Conservation (phyloP, 2,888 invertebrate species). For the Drosophila imparisetae region DNA sequence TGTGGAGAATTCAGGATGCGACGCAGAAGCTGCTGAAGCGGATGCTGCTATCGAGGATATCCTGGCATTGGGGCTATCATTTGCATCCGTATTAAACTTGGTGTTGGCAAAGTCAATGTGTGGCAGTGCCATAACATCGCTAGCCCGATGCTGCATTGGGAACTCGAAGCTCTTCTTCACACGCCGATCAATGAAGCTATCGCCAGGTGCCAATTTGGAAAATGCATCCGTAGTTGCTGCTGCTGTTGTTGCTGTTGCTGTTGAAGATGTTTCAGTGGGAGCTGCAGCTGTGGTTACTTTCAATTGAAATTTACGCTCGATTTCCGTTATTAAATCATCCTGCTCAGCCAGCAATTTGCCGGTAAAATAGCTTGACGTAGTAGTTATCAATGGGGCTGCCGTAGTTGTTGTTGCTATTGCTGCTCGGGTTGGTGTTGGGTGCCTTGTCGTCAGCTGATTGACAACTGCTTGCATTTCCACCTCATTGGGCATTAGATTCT, state of each 20-base stretch:
- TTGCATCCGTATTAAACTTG: conserved; percentile 82
- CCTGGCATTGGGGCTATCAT: conserved; percentile 17
- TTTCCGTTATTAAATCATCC: conserved; percentile 84
- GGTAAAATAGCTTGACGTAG: conserved; percentile 77
- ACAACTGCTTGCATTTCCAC: conserved; percentile 51
- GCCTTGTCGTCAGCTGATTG: conserved; percentile 12
- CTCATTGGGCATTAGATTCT: conserved; percentile 78
- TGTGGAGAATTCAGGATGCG: conserved; percentile 84
- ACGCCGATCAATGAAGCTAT: conserved; percentile 83
- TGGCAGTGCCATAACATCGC: conserved; percentile 76
- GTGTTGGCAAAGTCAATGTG: conserved; percentile 84
- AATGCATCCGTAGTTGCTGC: background rate
- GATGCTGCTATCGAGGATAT: conserved; percentile 4
- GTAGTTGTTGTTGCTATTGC: conserved; percentile 22
- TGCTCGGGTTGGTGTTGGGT: background rate
- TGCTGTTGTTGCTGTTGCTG: conserved; percentile 58
- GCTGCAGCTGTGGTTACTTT: conserved; percentile 68
- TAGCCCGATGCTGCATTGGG: conserved; percentile 81
- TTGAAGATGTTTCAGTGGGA: conserved; percentile 37
- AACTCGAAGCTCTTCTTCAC: conserved; percentile 84
- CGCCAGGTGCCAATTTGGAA: conserved; percentile 36
- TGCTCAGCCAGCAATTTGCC: conserved; percentile 83
- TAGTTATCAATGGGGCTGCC: conserved; percentile 14
- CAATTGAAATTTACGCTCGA: conserved; percentile 83
- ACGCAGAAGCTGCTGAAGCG: conserved; percentile 28